Conservation (phyloP, 2,888 invertebrate species). For the Malthinus flaveolus region DNA sequence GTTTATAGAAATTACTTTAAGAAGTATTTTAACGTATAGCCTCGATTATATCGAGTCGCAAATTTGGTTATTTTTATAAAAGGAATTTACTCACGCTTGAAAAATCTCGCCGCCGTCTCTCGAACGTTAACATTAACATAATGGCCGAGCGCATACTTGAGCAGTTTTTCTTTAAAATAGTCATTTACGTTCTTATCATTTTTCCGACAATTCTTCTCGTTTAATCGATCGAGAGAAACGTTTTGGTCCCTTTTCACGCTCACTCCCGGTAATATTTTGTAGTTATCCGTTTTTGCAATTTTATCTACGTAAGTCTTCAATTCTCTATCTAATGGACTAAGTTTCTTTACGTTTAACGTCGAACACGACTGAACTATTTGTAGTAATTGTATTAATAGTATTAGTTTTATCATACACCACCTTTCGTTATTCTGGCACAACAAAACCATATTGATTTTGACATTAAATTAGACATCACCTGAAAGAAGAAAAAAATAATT, state of each 20-base stretch:
- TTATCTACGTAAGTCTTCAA: conserved; percentile 63
- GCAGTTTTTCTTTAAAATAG: conserved; percentile 62
- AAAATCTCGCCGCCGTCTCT: conserved; percentile 66
- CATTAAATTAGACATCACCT: conserved; percentile 39
- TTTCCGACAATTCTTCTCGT: conserved; percentile 36
- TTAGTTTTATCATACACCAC: conserved; percentile 35
- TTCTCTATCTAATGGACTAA: conserved; percentile 54
- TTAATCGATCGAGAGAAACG: conserved; percentile 18
- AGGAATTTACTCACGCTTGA: conserved; percentile 59
- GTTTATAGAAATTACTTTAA: too few species aligned
- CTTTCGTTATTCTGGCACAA: conserved; percentile 41
- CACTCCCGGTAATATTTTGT: conserved; percentile 63
- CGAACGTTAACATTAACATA: conserved; percentile 69
- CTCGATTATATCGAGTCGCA: not conserved
- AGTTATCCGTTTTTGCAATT: conserved; percentile 59
- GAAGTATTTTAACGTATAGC: too few species aligned
- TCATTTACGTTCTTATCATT: conserved; percentile 56
- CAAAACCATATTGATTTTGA: conserved; percentile 41
- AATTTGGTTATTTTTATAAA: conserved; percentile 1
- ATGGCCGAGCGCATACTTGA: conserved; percentile 63
- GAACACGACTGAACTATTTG: conserved; percentile 16
- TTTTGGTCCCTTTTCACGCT: conserved; percentile 53
- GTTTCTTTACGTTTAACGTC: conserved; percentile 15
- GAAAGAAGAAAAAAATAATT: conserved; percentile 17
- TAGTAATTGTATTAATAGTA: conserved; percentile 25